Percentiles rank a stretch among this genome's conserved stretches.
Evolutionary conservation across 2,797 vertebrate species (phyloP).

Genomic region (Poliocrania exsul): DNA sequence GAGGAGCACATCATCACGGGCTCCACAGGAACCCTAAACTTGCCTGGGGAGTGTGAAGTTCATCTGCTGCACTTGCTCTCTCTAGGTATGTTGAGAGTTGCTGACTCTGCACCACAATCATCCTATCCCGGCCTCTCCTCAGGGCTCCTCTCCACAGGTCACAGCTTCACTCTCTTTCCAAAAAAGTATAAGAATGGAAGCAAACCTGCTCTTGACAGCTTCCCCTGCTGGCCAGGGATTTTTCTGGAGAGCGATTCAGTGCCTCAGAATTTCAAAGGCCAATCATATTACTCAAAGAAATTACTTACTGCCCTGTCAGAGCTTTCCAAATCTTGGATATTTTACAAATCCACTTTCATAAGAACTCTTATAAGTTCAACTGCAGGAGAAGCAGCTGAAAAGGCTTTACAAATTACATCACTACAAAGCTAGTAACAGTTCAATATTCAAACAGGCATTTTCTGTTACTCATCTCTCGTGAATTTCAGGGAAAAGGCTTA

Average conservation of each 20-base stretch:
- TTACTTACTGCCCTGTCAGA: background rate
- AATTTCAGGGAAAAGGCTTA: constrained; percentile 10
- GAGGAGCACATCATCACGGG: background rate
- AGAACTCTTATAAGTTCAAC: background rate
- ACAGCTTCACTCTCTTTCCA: background rate
- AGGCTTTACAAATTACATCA: background rate
- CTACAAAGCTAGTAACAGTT: background rate
- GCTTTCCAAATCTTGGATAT: background rate
- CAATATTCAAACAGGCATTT: background rate
- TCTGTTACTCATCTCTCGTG: constrained; percentile 14
- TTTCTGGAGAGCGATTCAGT: background rate
- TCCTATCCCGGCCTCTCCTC: background rate
- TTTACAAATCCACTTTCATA: background rate
- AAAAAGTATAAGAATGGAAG: background rate
- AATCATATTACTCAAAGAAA: background rate
- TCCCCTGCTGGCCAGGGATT: background rate
- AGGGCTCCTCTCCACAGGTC: background rate
- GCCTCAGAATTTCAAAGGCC: background rate
- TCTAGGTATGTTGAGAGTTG: background rate
- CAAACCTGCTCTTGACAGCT: background rate
- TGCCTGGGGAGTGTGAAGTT: background rate
- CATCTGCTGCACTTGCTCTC: background rate
- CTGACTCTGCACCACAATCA: background rate
- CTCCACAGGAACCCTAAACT: background rate
- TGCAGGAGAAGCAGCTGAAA: background rate